A percentile compares a stretch with the other conserved stretches of the same genome.
These are phyloP conservation scores for Cynopterus sphinx DNA, from an alignment of 2,797 vertebrate genomes.

Conservation along the genomic window DNA sequence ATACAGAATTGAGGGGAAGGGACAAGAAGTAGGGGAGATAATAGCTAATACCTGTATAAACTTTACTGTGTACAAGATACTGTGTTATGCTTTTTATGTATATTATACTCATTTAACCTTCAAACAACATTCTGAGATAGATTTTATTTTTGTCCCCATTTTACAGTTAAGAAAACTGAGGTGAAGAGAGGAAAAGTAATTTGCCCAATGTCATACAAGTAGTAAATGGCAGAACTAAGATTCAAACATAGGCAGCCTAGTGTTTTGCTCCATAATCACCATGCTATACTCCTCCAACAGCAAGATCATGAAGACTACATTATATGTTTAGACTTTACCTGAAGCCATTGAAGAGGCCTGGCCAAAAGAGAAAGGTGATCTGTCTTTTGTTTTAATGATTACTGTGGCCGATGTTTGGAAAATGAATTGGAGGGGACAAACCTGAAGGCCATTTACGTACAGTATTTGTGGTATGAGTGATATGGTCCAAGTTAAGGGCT, in stretches of 20 bases:
- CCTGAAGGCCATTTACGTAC: background rate
- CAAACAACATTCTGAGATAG: background rate
- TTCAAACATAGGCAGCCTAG: background rate
- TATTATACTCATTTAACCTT: background rate
- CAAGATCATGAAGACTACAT: background rate
- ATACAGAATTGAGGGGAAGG: background rate
- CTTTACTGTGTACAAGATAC: background rate
- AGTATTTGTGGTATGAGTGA: background rate
- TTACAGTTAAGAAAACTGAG: conserved; percentile 34
- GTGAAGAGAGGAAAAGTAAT: background rate
- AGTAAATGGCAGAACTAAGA: background rate
- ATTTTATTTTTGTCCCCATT: background rate
- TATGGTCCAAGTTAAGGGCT: background rate
- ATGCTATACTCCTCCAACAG: background rate
- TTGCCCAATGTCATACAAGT: background rate
- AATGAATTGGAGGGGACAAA: background rate
- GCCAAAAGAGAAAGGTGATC: background rate
- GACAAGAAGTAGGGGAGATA: background rate
- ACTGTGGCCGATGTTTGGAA: background rate
- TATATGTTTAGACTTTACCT: background rate
- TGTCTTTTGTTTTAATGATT: background rate
- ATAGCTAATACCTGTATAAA: background rate
- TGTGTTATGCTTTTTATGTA: background rate
- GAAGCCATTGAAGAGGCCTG: background rate
- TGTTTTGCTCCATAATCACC: background rate